Base-by-base conservation (phyloP, 2,113 vertebrate genomes). In the Anoura caudifer region DNA sequence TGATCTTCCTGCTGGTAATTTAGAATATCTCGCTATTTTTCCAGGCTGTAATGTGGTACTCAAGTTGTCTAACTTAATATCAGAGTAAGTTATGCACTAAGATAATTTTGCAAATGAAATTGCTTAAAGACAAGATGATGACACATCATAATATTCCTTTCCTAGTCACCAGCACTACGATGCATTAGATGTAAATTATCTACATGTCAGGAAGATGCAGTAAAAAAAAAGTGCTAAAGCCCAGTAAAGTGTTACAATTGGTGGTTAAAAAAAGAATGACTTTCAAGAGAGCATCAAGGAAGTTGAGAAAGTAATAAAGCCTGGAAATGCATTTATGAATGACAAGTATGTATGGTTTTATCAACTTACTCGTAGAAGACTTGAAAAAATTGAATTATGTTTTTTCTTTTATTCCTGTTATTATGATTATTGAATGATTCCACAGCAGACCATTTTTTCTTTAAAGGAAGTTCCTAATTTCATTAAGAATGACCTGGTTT, bases 101-200 rank as follows among this genome's bases (percentile, higher is more conserved):
- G n/a, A 89, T 43, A 94, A 65, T 90, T 93, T 96, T 93, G 16
- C 70, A 96, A 75, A 93, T 90, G n/a, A 93, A 96, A 90, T 90
- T 4, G 1, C 80, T 72, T 93, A 56, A 94, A 92, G 65, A 92
- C 81, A 96, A 90, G 84, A 85, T 77, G 87, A 87, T 87, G 59
- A 87, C 56, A 95, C 63, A 90, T 81, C 22, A 61, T 83, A 80
- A 63, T 91, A 89, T 91, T 90, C 22, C 52, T 95, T 96, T 93
- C 22, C 38, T 81, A 31, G 33, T 82, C 0, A 0, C 14, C 84
- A 93, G 76, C 28, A 41, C 22, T 91, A 20, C 56, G 76, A 2
- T 61, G 38, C 54, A 67, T 77, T 72, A 90, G 38, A 31, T 84
- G 59, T 16, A 85, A 95, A 94, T 92, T 67, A 81, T 94, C 59